These are phyloP conservation scores for Agrilus planipennis DNA, from an alignment of 1,140 invertebrate species.

Conservation along the genomic window DNA sequence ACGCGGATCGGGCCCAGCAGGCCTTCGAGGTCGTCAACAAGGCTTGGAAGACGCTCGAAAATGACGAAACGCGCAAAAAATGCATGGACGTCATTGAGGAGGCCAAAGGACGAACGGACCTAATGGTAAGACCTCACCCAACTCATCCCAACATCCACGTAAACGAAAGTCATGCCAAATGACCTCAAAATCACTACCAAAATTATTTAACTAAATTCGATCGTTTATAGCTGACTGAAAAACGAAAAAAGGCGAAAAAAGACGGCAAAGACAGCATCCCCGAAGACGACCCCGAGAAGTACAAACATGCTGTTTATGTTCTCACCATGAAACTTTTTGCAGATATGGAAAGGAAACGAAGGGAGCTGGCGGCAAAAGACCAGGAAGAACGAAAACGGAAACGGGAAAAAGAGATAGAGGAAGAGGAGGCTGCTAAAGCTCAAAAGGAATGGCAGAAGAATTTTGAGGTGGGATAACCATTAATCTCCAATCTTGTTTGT, in stretches of 20 bases:
- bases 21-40: constrained; percentile 93
- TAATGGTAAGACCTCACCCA: too few relatives aligned
- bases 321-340: constrained; percentile 98
- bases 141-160: too few relatives aligned
- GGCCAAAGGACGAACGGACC: constrained; percentile 85
- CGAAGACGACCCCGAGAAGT: constrained; percentile 89
- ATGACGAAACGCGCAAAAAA: constrained; percentile 86
- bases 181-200: too few relatives aligned
- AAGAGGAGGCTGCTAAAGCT: constrained; percentile 76
- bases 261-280: constrained; percentile 80
- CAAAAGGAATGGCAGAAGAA: constrained; percentile 96
- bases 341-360: constrained; percentile 82
- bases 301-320: constrained; percentile 89
- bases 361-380: constrained; percentile 74
- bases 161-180: too few relatives aligned
- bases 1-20: constrained; percentile 85
- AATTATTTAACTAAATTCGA: too few relatives aligned
- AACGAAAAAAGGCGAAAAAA: constrained; percentile 88
- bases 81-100: constrained; percentile 96
- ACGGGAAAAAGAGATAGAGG: constrained; percentile 84
- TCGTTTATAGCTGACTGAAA: constrained; percentile 82
- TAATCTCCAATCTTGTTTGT: neutral
- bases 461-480: constrained; percentile 68
- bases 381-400: constrained; percentile 92
- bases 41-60: constrained; percentile 92